Percentiles rank a stretch among this genome's conserved stretches.
These are phyloP conservation scores for Drosophila niveifrons DNA, from an alignment of 2,888 invertebrate genomes.

Conservation along the genomic window DNA sequence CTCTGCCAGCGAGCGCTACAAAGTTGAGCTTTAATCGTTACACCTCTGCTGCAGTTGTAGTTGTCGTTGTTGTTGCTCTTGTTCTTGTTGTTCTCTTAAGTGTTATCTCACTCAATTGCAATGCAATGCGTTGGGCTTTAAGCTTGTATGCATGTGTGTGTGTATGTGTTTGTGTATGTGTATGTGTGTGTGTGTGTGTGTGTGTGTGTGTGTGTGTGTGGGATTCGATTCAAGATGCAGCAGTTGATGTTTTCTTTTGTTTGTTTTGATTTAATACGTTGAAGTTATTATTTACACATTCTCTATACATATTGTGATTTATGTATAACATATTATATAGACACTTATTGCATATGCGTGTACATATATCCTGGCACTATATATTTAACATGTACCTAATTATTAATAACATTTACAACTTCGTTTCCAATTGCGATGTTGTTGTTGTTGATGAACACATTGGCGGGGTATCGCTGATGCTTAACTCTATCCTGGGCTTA, in stretches of 20 bases:
- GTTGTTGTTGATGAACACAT: constrained; percentile 48
- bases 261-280: constrained; percentile 30
- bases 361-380: constrained; percentile 8
- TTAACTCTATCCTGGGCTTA: constrained; percentile 43
- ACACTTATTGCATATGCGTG: constrained; percentile 4
- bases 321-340: constrained; percentile 6
- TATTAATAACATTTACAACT: constrained; percentile 28
- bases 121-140: constrained; percentile 21
- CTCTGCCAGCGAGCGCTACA: constrained; percentile 43
- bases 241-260: constrained; percentile 35
- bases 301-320: constrained; percentile 7
- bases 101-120: constrained; percentile 9
- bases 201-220: not conserved
- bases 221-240: constrained; percentile 51
- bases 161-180: not conserved
- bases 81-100: constrained; percentile 35
- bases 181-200: not conserved
- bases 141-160: constrained; percentile 5
- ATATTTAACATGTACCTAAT: constrained; percentile 14
- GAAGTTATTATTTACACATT: constrained; percentile 27
- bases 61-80: constrained; percentile 22
- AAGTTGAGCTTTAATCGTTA: constrained; percentile 41
- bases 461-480: constrained; percentile 50
- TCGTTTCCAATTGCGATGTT: constrained; percentile 20
- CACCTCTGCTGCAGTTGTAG: constrained; percentile 18